These are phyloP conservation scores for Radopholus similis DNA, from an alignment of 1,140 invertebrate species.

Conservation along the genomic window DNA sequence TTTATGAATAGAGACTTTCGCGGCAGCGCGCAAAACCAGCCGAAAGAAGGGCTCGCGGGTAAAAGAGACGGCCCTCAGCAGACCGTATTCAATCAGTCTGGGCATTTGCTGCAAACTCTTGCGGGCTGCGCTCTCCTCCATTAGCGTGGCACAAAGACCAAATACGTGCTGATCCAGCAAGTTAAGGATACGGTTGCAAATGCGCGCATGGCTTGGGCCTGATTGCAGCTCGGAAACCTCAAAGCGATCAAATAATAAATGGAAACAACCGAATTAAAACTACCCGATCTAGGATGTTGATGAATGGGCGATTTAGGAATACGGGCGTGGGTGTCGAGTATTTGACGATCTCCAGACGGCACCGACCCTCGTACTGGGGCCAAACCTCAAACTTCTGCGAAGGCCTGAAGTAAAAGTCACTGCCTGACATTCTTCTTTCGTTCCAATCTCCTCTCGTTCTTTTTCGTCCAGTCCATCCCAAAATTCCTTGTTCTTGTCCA, in stretches of 20 bases:
- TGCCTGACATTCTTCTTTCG: constrained; percentile 1
- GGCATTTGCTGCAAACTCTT: constrained; percentile 43
- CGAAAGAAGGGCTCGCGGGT: constrained; percentile 61
- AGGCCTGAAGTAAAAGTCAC: constrained; percentile 22
- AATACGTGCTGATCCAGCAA: constrained; percentile 47
- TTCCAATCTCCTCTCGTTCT: not conserved
- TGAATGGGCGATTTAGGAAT: constrained; percentile 60
- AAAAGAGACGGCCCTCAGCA: constrained; percentile 30
- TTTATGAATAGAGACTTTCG: constrained; percentile 41
- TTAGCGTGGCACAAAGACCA: constrained; percentile 25
- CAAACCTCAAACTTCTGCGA: constrained; percentile 34
- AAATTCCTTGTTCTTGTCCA: constrained; percentile 21
- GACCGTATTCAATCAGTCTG: constrained; percentile 34
- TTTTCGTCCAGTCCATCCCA: constrained; percentile 14
- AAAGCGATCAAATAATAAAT: not conserved
- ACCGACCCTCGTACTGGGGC: constrained; percentile 1
- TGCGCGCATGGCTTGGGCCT: constrained; percentile 16
- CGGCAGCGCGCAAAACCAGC: constrained; percentile 46
- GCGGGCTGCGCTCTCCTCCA: constrained; percentile 43
- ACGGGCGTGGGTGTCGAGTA: constrained; percentile 61
- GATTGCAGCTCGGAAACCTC: constrained; percentile 47
- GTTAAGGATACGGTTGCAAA: constrained; percentile 40
- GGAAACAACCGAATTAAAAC: not conserved
- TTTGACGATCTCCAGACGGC: constrained; percentile 59
- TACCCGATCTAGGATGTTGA: constrained; percentile 60